A percentile compares a stretch with the other conserved stretches of the same genome.
These are phyloP conservation scores for Cricetomys ansorgei DNA, from an alignment of 2,113 vertebrate species.

Conservation along the genomic window DNA sequence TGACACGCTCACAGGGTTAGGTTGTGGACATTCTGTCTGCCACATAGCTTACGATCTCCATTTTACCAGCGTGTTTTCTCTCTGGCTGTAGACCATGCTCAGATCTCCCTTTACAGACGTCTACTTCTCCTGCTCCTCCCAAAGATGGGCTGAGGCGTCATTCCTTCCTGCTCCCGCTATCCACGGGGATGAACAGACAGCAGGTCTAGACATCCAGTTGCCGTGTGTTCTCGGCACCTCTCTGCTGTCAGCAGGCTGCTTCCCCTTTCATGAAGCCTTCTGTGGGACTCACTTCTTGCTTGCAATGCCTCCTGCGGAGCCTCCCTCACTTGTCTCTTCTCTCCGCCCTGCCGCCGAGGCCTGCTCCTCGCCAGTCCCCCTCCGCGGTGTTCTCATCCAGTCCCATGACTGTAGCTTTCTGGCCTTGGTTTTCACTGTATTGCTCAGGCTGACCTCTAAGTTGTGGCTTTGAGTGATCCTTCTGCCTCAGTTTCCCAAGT, in stretches of 20 bases:
- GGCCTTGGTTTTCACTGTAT: not conserved
- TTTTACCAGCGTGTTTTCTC: not conserved
- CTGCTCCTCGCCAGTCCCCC: not conserved
- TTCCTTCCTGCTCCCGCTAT: not conserved
- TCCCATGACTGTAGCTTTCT: not conserved
- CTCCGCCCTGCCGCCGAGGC: not conserved
- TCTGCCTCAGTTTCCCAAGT: not conserved
- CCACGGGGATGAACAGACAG: not conserved
- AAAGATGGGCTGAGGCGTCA: not conserved
- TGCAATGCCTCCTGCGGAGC: not conserved
- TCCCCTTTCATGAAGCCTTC: not conserved
- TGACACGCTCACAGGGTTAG: not conserved
- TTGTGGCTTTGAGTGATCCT: not conserved
- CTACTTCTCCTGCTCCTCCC: not conserved
- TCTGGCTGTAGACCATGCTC: not conserved
- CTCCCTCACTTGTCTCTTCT: not conserved
- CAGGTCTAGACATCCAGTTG: not conserved
- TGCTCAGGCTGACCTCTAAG: not conserved
- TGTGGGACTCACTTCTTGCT: not conserved
- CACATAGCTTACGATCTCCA: not conserved
- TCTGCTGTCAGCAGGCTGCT: not conserved
- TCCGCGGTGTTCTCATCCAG: not conserved
- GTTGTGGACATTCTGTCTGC: not conserved
- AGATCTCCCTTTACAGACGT: not conserved
- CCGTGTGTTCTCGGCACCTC: not conserved